Conservation (phyloP, 2,797 vertebrate genomes). For the Notolepis coatsorum region DNA sequence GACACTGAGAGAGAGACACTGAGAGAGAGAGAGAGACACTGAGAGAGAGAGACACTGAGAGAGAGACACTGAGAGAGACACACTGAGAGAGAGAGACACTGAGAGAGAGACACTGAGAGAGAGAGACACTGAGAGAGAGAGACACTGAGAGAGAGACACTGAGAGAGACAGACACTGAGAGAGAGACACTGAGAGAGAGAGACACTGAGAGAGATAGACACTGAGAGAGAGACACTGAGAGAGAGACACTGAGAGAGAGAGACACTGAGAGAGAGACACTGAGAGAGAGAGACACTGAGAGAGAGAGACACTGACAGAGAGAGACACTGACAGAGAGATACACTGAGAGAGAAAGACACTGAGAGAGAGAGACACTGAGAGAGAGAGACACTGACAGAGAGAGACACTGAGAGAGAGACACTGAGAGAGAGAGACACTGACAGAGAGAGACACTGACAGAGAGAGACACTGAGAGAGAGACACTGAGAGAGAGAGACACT, state of each 20-base stretch:
- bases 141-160: not conserved
- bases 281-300: not conserved
- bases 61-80: no score
- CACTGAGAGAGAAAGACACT: slow-evolving; percentile 25
- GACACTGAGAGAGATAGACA: not conserved
- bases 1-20: no score
- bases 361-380: not conserved
- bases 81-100: no score
- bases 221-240: no score
- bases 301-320: not conserved
- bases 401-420: not conserved
- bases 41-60: no score
- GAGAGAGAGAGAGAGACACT: no score
- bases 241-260: not conserved
- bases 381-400: not conserved
- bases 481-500: slow-evolving; percentile 17
- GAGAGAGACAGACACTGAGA: not conserved
- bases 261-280: not conserved
- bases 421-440: not conserved
- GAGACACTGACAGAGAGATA: not conserved
- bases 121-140: not conserved
- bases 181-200: not conserved
- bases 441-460: not conserved
- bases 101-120: no score
- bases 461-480: not conserved